Evolutionary conservation across 2,797 vertebrate species (phyloP).

Genomic region (Pseudocheirus occidentalis): DNA sequence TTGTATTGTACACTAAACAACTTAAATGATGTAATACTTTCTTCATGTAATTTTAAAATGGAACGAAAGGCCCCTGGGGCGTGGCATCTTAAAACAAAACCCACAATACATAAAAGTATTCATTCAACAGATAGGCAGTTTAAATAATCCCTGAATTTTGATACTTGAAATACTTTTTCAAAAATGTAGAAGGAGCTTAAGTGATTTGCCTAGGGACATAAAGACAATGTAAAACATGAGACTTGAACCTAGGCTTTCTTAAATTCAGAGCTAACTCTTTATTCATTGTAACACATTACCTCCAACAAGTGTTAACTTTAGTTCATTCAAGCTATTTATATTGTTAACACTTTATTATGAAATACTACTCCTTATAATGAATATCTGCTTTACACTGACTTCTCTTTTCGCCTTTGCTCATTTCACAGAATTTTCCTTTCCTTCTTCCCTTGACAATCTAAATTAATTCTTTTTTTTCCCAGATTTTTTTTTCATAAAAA

Average conservation of each 20-base stretch:
- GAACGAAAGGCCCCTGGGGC: not conserved
- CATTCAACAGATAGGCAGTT: not conserved
- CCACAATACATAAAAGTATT: not conserved
- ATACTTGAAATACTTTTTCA: not conserved
- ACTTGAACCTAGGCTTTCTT: not conserved
- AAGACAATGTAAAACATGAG: not conserved
- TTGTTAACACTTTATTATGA: not conserved
- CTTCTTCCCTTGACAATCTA: not conserved
- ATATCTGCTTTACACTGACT: not conserved
- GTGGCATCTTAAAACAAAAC: not conserved
- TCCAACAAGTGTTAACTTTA: not conserved
- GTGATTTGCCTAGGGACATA: not conserved
- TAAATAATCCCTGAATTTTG: not conserved
- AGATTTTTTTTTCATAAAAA: not conserved
- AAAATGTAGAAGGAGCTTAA: not conserved
- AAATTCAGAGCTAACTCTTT: not conserved
- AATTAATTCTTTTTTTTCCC: not conserved
- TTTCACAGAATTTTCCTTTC: conserved; percentile 1
- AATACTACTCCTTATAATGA: not conserved
- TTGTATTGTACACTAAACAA: conserved; percentile 33
- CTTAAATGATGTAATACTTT: conserved; percentile 37
- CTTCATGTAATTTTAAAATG: conserved; percentile 28
- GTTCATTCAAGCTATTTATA: not conserved
- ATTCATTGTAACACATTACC: not conserved
- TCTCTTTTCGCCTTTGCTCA: not conserved